phyloP scores from a whole-genome alignment of 1,140 invertebrate species.

The Tigriopus japonicus region DNA sequence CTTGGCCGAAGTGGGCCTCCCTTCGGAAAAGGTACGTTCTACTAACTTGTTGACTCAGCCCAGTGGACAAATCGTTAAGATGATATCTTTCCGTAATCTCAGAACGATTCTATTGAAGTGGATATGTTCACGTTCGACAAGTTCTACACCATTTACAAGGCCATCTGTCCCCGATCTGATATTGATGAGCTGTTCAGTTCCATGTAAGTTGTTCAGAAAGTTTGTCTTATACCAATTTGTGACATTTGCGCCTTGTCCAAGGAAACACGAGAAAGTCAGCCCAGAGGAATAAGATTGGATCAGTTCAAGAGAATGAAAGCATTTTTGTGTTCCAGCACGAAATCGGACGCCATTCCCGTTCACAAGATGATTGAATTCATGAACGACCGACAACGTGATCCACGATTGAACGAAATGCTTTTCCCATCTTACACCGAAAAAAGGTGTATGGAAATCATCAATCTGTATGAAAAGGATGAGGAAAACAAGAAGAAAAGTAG shows the following conservation, averaged over 20 bases:
- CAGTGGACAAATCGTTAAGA: slow-evolving; percentile 13
- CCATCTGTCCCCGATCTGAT: slow-evolving; percentile 96
- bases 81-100: slow-evolving; percentile 17
- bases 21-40: slow-evolving; percentile 57
- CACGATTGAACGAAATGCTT: slow-evolving; percentile 93
- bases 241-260: too few relatives aligned
- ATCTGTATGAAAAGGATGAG: slow-evolving; percentile 75
- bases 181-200: slow-evolving; percentile 94
- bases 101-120: slow-evolving; percentile 84
- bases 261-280: too few relatives aligned
- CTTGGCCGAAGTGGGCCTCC: slow-evolving; percentile 75
- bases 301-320: too few relatives aligned
- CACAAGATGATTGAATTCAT: slow-evolving; percentile 82
- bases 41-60: slow-evolving; percentile 26
- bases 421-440: slow-evolving; percentile 94
- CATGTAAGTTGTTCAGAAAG: slow-evolving; percentile 87
- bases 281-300: too few relatives aligned
- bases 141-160: slow-evolving; percentile 94
- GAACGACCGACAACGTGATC: slow-evolving; percentile 97
- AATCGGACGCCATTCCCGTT: slow-evolving; percentile 62
- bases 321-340: slow-evolving; percentile 43
- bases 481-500: slow-evolving; percentile 54
- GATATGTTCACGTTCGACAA: slow-evolving; percentile 94
- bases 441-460: slow-evolving; percentile 76
- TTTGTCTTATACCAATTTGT: too few relatives aligned